Conservation (phyloP, 2,113 vertebrate genomes). For the Albula glossodonta region DNA sequence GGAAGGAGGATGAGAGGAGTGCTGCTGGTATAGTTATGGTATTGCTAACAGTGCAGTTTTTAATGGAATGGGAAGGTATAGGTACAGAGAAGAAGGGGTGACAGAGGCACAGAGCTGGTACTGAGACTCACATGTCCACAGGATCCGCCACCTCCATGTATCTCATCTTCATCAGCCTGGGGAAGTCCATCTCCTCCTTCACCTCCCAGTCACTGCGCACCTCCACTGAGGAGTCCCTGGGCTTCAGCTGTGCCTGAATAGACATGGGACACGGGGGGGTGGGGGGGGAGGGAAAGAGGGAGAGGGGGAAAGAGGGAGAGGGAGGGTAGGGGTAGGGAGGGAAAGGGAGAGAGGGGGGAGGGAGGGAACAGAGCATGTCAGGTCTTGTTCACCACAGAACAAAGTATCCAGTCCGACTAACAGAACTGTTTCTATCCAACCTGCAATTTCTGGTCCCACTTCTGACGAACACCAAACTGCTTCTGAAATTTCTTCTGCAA, state of each 20-base stretch:
- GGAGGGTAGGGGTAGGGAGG: not conserved
- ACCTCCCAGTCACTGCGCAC: conserved; percentile 98
- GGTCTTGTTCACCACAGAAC: not conserved
- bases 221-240: conserved; percentile 94
- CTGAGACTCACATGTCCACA: conserved; percentile 84
- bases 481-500: conserved; percentile 99
- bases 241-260: conserved; percentile 79
- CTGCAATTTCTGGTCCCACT: conserved; percentile 99
- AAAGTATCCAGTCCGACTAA: not conserved
- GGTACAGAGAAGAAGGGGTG: no score
- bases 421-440: conserved; percentile 53
- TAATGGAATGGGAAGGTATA: no score
- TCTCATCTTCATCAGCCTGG: conserved; percentile 97
- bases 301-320: not conserved
- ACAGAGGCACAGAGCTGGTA: no score
- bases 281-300: not conserved
- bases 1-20: not conserved
- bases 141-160: conserved; percentile 96
- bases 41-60: no score
- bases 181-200: conserved; percentile 99
- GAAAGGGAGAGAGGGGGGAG: not conserved
- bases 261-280: not conserved
- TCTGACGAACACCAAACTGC: conserved; percentile 98
- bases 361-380: not conserved
- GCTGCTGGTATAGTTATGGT: no score